A percentile compares a stretch with the other conserved stretches of the same genome.
phyloP scores from a whole-genome alignment of 2,888 invertebrate species.

The Netelia inedita region DNA sequence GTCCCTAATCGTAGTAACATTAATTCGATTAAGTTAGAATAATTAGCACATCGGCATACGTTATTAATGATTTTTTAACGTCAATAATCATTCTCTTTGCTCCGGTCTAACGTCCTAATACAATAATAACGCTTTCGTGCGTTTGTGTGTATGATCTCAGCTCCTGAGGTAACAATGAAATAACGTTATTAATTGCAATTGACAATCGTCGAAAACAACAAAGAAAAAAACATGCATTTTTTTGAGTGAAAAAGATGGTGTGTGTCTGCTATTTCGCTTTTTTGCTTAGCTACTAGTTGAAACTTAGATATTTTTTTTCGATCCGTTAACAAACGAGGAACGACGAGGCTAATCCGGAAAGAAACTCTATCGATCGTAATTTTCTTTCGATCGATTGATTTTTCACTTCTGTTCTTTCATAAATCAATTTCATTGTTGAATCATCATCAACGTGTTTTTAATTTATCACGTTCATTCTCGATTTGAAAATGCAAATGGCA shows the following conservation, averaged over 20 bases:
- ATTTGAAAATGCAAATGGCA: constrained; percentile 22
- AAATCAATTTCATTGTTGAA: constrained; percentile 28
- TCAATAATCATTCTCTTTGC: constrained; percentile 65
- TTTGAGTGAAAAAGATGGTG: constrained; percentile 74
- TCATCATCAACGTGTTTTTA: constrained; percentile 70
- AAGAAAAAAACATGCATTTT: constrained; percentile 60
- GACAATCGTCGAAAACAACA: constrained; percentile 72
- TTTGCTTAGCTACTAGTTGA: constrained; percentile 76
- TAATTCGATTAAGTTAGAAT: constrained; percentile 49
- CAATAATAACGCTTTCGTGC: constrained; percentile 73
- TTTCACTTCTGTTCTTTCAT: constrained; percentile 6
- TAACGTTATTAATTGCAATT: constrained; percentile 78
- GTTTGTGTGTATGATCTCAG: constrained; percentile 83
- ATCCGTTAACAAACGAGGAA: constrained; percentile 54
- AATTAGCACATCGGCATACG: constrained; percentile 54
- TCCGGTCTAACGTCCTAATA: constrained; percentile 71
- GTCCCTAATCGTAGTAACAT: constrained; percentile 50
- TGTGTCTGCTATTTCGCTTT: constrained; percentile 75
- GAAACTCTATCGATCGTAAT: constrained; percentile 30
- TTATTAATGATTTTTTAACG: constrained; percentile 62
- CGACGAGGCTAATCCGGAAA: constrained; percentile 83
- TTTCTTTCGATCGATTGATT: constrained; percentile 1
- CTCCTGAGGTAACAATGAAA: constrained; percentile 84
- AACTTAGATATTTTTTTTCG: constrained; percentile 69
- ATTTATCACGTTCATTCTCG: constrained; percentile 49